Base-by-base conservation (phyloP, 2,888 invertebrate species). In the Nomada hirtipes region DNA sequence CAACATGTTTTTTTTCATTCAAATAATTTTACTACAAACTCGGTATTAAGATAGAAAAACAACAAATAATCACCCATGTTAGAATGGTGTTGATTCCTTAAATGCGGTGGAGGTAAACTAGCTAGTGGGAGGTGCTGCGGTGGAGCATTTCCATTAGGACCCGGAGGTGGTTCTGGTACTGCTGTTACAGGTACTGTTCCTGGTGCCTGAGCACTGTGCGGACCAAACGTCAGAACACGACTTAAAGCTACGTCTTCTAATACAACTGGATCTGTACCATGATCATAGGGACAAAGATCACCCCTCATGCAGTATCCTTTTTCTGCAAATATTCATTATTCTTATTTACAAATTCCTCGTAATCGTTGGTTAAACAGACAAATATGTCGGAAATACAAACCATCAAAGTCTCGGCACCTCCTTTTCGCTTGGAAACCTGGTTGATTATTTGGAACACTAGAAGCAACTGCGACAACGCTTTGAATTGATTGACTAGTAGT, bases 251-350 rank as follows among this genome's bases (percentile, higher is more conserved):
- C 96, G 92, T 98, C 98, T 91, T 99, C 99, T 47, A 99, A 94
- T 1, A 99, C 98, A 0, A 99, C 98, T 0, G 99, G 99, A 94
- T 99, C 99, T 0, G 96, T 95, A 9, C 99, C 99, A 94, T 99
- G 99, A 94, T 99, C 99, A 95, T 96, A 99, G 7, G 98, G 98
- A 93, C 99, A 99, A 81, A 98, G 96, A 93, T 99, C 99, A 0
- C 99, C 99, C 4, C 98, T 96, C 96, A 99, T 98, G 94, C 99
- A 99, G 93, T 97, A 98, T 1, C 98, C 98, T 91, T 98, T 98
- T 93, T 98, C 98, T 97, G 95, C 20, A 93, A 79, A 29, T 23
- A 55, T 18, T 55, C 15, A 29, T 29, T 44, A 4, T 36, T 69
- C 42, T 26, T 15, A 26, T 69, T 57, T 15, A 20, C 11, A 67